Evolutionary conservation across 2,797 vertebrate genomes (phyloP), one percentile per base, ranked within the genome.

Genomic region (Sebastes baramenuke): DNA sequence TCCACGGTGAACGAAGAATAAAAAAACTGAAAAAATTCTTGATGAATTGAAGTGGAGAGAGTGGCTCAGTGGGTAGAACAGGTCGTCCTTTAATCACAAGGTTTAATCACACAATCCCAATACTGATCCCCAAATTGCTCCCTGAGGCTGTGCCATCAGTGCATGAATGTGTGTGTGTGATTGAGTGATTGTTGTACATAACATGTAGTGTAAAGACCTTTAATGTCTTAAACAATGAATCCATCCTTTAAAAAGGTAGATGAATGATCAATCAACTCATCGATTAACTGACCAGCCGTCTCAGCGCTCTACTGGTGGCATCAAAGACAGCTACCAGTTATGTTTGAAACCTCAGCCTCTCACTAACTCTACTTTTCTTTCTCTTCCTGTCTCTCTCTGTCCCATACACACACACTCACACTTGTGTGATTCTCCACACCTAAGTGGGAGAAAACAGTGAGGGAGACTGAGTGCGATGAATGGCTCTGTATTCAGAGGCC

Each of bases 401-500:
- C 66, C 54, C 80, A 20, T 67, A 70, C 22, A 72, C 29, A 72
- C 29, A 72, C 29, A 59, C 66, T 65, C 84, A 77, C 16, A 34
- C 55, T 2, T 8, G 30, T 75, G 84, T 77, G 82, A 86, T 82
- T 88, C 87, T 78, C 78, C 70, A 62, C 87, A 90, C 83, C 78
- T 70, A 67, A 60, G 87, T 91, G 85, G 85, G 89, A 90, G 87
- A 78, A 75, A 81, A 80, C 82, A 82, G 72, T 75, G 75, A 62
- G 49, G 30, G n/a, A 81, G 62, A 79, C 80, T 83, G 71, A 83
- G 20, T 59, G 67, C 2, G 2, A 81, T 89, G 85, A 90, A 91
- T 87, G 87, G 38, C 20, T 83, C 79, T 84, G 82, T 81, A 81
- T 92, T 70, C 71, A 27, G 55, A 79, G 59, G 77, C 59, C 59